Conservation (phyloP, 92 coral and sea anemone species). For the Virgularia gustaviana region DNA sequence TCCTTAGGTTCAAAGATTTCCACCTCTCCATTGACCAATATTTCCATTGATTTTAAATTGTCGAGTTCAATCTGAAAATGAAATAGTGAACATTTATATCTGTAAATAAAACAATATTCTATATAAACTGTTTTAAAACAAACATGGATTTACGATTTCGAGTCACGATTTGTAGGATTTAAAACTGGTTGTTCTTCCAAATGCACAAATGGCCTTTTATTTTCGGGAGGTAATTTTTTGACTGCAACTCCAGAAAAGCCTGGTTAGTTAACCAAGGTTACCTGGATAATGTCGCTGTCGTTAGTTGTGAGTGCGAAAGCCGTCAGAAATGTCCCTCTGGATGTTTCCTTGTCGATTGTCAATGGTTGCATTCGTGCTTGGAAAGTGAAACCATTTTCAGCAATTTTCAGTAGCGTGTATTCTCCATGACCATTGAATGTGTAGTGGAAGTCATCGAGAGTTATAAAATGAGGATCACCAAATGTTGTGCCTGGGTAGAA, state of each 20-base stretch:
- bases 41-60: constrained; percentile 57
- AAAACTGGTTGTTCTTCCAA: no score
- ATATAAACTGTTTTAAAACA: no score
- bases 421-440: constrained; percentile 89
- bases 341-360: constrained; percentile 20
- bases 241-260: no score
- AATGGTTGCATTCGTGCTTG: constrained; percentile 90
- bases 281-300: constrained; percentile 69
- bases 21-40: constrained; percentile 61
- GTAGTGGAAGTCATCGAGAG: constrained; percentile 78
- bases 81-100: no score
- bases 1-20: constrained; percentile 56
- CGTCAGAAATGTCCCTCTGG: constrained; percentile 65
- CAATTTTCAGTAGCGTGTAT: constrained; percentile 58
- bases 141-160: no score
- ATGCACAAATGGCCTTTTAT: no score
- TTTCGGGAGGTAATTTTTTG: background rate
- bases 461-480: constrained; percentile 93
- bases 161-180: no score
- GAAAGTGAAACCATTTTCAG: constrained; percentile 52
- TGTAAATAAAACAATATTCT: no score
- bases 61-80: constrained; percentile 64
- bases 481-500: constrained; percentile 64
- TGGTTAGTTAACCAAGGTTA: no score
- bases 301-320: constrained; percentile 67